A percentile compares a stretch with the other conserved stretches of the same genome.
These are phyloP conservation scores for Drosophila varians DNA, from an alignment of 1,140 invertebrate species.

Conservation along the genomic window DNA sequence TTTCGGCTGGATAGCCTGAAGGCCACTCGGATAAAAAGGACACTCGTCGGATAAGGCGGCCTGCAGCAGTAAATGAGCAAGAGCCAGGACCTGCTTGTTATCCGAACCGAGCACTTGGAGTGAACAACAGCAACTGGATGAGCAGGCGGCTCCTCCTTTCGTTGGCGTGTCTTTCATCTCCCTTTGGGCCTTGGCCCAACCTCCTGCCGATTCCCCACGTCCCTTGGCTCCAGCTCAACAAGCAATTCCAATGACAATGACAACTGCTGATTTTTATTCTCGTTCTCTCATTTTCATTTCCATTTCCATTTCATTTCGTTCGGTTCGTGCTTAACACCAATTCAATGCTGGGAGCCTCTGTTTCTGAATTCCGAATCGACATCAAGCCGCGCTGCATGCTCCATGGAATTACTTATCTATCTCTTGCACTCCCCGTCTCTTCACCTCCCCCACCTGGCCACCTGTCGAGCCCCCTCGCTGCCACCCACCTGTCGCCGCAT, in stretches of 20 bases:
- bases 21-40: constrained; percentile 9
- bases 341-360: constrained; percentile 63
- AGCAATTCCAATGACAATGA: constrained; percentile 54
- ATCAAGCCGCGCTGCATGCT: constrained; percentile 53
- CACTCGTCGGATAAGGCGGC: background rate
- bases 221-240: constrained; percentile 5
- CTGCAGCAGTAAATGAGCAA: constrained; percentile 9
- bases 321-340: constrained; percentile 80
- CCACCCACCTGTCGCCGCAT: constrained; percentile 42
- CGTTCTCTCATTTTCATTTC: constrained; percentile 57
- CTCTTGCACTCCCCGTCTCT: constrained; percentile 17
- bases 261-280: constrained; percentile 77
- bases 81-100: constrained; percentile 24
- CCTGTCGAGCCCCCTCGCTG: background rate
- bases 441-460: background rate
- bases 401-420: constrained; percentile 72
- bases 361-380: constrained; percentile 48
- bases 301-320: constrained; percentile 65
- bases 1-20: background rate
- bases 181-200: constrained; percentile 9
- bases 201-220: background rate
- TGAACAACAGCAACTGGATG: constrained; percentile 57
- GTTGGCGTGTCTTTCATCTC: constrained; percentile 48
- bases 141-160: constrained; percentile 24
- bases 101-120: constrained; percentile 42